phyloP scores from a whole-genome alignment of 2,113 vertebrate genomes.

The Girardinichthys multiradiatus region DNA sequence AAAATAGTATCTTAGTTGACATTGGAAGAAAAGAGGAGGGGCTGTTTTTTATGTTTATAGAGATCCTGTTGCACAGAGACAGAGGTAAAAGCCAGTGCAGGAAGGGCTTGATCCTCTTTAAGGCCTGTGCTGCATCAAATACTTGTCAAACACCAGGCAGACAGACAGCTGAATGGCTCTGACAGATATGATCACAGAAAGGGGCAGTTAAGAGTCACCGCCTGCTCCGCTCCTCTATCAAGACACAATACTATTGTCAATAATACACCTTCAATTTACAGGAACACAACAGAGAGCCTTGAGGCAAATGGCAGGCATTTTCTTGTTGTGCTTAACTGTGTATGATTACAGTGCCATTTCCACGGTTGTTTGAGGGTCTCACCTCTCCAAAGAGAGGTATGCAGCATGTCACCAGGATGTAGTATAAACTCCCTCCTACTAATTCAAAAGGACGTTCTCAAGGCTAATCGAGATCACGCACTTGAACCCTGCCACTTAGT shows the following conservation, averaged over 20 bases:
- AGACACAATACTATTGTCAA: conserved; percentile 62
- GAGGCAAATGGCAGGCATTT: conserved; percentile 80
- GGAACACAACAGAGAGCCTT: conserved; percentile 70
- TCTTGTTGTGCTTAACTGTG: conserved; percentile 69
- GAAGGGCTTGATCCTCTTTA: conserved; percentile 72
- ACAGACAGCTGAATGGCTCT: conserved; percentile 77
- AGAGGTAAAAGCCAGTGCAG: conserved; percentile 68
- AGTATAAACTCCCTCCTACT: conserved; percentile 46
- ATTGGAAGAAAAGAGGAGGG: conserved; percentile 25
- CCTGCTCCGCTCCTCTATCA: conserved; percentile 37
- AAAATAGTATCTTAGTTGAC: conserved; percentile 71
- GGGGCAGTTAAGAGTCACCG: conserved; percentile 60
- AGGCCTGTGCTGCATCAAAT: conserved; percentile 74
- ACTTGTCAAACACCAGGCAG: conserved; percentile 71
- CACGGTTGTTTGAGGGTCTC: conserved; percentile 73
- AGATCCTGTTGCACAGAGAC: conserved; percentile 64
- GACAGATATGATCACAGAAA: conserved; percentile 72
- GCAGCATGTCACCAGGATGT: conserved; percentile 59
- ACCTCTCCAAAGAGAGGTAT: conserved; percentile 60
- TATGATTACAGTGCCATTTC: conserved; percentile 80
- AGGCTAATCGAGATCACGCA: conserved; percentile 56
- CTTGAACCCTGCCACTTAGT: conserved; percentile 60
- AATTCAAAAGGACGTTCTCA: conserved; percentile 65
- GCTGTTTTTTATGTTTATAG: conserved; percentile 61
- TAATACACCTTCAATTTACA: conserved; percentile 60